phyloP scores from a whole-genome alignment of 2,113 vertebrate genomes.

The Lates calcarifer region DNA sequence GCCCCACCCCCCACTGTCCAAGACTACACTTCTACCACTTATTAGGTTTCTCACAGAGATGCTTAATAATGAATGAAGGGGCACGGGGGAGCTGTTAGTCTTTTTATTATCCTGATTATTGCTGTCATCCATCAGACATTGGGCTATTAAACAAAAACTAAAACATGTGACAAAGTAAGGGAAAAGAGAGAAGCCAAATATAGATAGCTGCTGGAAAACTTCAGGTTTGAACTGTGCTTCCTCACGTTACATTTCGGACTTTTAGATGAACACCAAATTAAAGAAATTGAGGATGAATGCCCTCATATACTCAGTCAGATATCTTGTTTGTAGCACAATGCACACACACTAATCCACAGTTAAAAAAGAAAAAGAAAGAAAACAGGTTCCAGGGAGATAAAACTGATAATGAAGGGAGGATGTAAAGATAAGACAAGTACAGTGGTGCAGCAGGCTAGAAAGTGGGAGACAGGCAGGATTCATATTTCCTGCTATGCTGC shows the following conservation, averaged over 20 bases:
- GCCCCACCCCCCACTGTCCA: not conserved
- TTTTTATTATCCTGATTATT: conserved; percentile 70
- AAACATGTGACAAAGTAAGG: conserved; percentile 29
- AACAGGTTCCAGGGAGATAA: no score
- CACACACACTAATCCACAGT: not conserved
- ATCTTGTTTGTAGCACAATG: not conserved
- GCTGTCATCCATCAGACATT: conserved; percentile 58
- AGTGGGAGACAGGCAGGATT: not conserved
- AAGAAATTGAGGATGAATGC: not conserved
- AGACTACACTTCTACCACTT: conserved; percentile 25
- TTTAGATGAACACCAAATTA: not conserved
- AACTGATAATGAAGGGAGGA: not conserved
- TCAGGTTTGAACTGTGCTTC: not conserved
- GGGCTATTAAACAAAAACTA: conserved; percentile 39
- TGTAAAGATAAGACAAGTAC: conserved; percentile 2
- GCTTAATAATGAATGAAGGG: conserved; percentile 62
- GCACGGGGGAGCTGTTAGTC: conserved; percentile 52
- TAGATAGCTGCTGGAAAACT: not conserved
- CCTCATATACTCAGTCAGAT: not conserved
- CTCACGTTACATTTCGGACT: not conserved
- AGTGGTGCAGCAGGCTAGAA: conserved; percentile 10
- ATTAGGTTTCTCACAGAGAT: conserved; percentile 50
- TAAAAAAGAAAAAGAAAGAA: not conserved
- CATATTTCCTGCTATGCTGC: conserved; percentile 36
- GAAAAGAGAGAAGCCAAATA: not conserved